Base-by-base conservation (phyloP, 2,888 invertebrate species). In the Folsomia candida region DNA sequence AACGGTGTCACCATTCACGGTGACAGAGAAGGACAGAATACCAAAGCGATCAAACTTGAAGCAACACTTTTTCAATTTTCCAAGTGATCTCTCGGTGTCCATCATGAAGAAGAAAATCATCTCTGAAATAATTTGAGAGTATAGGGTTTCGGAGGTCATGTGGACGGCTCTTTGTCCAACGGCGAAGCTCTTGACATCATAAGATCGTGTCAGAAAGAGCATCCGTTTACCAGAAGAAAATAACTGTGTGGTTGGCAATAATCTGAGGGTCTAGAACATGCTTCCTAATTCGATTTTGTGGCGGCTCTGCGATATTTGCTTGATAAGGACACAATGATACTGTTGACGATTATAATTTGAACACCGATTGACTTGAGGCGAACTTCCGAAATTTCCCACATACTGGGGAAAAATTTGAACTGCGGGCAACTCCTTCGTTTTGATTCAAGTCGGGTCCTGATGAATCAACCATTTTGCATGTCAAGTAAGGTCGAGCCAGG, bases 1-100 rank as follows among this genome's bases (percentile, higher is more conserved):
- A 51, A 4, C n/a, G 6, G 37, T 22, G 11, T 64, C 64, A 3
- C 64, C 64, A 51, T 64, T 47, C 6, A 64, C 51, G 20, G 64
- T 24, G n/a, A 64, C 22, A 3, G 24, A 14, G 2, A 25, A 37
- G 14, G 51, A 64, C 22, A 47, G 47, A 2, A 51, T 11, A 9
- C 37, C 20, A 64, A 64, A 20, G 51, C 22, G 24, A 47, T 51
- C 28, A 6, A 64, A 24, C n/a, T 64, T 51, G 25, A 64, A 64
- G 22, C 47, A 47, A 51, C 51, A 24, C 1, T 22, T 11, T 2
- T 37, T 22, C 3, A 64, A 4, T 20, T n/a, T 2, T 24, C 64
- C 64, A 18, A 51, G 2, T n/a, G 47, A 22, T 3, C 47, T 9
- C 14, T 25, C 47, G 2, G 64, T 2, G 37, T 47, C 37, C 2